Evolutionary conservation across 1,140 invertebrate species (phyloP).

Genomic region (Patella vulgata): DNA sequence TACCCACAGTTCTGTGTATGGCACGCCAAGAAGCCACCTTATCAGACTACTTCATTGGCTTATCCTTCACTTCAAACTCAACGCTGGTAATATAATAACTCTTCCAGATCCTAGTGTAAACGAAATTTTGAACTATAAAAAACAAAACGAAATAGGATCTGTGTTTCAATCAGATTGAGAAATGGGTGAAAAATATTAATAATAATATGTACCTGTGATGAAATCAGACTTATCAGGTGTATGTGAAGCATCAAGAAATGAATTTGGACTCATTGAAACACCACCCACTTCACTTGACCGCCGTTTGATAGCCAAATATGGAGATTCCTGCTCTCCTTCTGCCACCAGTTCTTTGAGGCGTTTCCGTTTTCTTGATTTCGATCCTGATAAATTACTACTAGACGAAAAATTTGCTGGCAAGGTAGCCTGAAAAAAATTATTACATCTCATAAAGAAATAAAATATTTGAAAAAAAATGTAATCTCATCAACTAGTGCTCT

Average conservation of each 20-base stretch:
- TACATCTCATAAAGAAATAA: neutral
- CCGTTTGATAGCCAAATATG: constrained; percentile 73
- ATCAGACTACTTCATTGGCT: too few species aligned
- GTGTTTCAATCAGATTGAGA: too few species aligned
- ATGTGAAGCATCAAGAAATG: constrained; percentile 80
- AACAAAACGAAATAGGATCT: too few species aligned
- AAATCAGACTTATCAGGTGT: constrained; percentile 56
- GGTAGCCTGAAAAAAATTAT: constrained; percentile 12
- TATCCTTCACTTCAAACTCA: too few species aligned
- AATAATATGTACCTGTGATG: constrained; percentile 29
- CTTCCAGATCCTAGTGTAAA: too few species aligned
- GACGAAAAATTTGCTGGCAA: constrained; percentile 23
- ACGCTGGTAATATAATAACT: too few species aligned
- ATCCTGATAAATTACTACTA: constrained; percentile 39
- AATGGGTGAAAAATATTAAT: too few species aligned
- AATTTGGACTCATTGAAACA: constrained; percentile 83
- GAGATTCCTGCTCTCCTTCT: constrained; percentile 68
- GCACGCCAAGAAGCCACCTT: too few species aligned
- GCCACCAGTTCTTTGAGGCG: constrained; percentile 65
- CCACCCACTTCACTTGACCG: constrained; percentile 82
- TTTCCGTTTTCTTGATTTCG: constrained; percentile 65
- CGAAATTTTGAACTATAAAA: too few species aligned
- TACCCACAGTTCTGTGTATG: too few species aligned
- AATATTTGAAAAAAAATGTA: too few species aligned
- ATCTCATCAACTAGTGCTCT: too few species aligned